A percentile compares a stretch with the other conserved stretches of the same genome.
phyloP scores from a whole-genome alignment of 2,797 vertebrate species.

The Zalophus californianus region DNA sequence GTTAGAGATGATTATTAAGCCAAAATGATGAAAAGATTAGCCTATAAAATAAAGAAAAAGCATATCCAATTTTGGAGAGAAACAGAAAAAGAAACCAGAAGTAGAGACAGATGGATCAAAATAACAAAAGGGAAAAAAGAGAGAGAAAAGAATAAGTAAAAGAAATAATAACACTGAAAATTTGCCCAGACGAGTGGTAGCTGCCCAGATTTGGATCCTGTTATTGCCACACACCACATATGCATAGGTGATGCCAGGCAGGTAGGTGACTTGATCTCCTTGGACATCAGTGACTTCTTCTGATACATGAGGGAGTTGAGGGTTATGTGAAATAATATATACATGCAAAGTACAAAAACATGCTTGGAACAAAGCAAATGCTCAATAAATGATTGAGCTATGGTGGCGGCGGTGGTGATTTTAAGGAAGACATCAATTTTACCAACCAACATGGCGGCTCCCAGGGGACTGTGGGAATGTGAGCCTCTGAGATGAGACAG shows the following conservation, averaged over 20 bases:
- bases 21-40: constrained; percentile 50
- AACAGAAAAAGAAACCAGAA: constrained; percentile 35
- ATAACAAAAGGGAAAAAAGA: not conserved
- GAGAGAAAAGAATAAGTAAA: not conserved
- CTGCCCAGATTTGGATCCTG: not conserved
- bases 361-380: not conserved
- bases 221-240: not conserved
- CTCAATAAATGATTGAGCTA: not conserved
- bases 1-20: not conserved
- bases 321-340: not conserved
- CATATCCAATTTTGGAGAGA: constrained; percentile 22
- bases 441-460: not conserved
- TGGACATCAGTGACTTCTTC: not conserved
- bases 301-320: not conserved
- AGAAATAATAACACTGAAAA: not conserved
- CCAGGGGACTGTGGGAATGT: not conserved
- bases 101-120: not conserved
- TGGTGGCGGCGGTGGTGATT: not conserved
- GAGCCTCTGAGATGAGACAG: not conserved
- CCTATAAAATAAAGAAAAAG: not conserved
- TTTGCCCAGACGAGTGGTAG: not conserved
- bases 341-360: not conserved
- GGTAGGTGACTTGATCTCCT: not conserved
- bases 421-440: not conserved
- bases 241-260: not conserved